Percentiles rank a stretch among this genome's conserved stretches.
These are phyloP conservation scores for Aleiodes leptofemur DNA, from an alignment of 2,888 invertebrate genomes.

Conservation along the genomic window DNA sequence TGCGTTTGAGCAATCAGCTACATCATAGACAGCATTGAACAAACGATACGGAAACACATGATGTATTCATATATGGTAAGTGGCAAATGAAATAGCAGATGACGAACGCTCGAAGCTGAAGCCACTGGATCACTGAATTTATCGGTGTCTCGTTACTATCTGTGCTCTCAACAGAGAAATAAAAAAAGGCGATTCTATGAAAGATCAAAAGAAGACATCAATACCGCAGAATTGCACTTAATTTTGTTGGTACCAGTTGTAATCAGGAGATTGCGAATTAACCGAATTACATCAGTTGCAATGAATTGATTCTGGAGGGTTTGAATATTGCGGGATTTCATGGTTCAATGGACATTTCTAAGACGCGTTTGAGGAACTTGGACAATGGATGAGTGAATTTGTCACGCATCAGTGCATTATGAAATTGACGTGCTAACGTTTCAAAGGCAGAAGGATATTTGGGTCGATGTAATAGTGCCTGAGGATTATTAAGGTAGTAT, in stretches of 20 bases:
- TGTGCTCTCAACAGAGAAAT: background rate
- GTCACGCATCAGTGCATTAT: constrained; percentile 8
- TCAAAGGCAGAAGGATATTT: background rate
- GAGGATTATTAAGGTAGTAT: background rate
- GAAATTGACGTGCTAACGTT: constrained; percentile 3
- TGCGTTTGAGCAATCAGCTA: constrained; percentile 29
- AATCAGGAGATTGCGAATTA: too few species aligned
- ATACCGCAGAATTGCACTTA: too few species aligned
- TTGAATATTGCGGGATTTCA: background rate
- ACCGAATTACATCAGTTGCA: too few species aligned
- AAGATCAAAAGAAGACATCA: too few species aligned
- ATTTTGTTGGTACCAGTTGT: too few species aligned
- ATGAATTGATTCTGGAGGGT: background rate
- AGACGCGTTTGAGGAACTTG: background rate
- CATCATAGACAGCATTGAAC: constrained; percentile 4
- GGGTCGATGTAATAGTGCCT: background rate
- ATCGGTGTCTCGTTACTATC: background rate
- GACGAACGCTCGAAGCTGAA: background rate
- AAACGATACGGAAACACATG: constrained; percentile 19
- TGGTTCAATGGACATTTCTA: constrained; percentile 2
- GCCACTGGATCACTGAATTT: background rate
- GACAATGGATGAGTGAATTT: constrained; percentile 1
- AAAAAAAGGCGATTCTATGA: background rate
- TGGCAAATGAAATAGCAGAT: constrained; percentile 28
- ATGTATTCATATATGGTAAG: constrained; percentile 29